Base-by-base conservation (phyloP, 2,797 vertebrate species). In the Avahi laniger region DNA sequence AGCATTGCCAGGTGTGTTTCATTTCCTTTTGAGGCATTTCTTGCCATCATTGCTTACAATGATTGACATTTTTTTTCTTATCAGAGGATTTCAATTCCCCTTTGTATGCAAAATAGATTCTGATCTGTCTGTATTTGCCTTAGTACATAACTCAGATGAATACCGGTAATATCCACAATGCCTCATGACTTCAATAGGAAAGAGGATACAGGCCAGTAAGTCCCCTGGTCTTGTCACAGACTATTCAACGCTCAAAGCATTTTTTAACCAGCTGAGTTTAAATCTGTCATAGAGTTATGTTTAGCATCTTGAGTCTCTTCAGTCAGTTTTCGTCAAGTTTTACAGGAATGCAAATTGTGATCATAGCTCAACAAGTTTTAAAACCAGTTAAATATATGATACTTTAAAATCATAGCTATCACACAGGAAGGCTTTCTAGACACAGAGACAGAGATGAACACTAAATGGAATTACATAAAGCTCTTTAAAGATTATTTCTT, bases 401-500 rank as follows among this genome's bases (percentile, higher is more conserved):
- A 54, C 26, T 95, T 57, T 26, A 63, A 86, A 43, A 22, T 33
- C 48, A 48, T 72, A 52, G 5, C 46, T 54, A 9, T 78, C n/a
- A 52, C 43, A 43, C 28, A 76, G 69, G 18, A 89, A 89, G 75
- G 13, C 70, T 91, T 83, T 69, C 59, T 52, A 92, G 79, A 86
- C 9, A 12, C 52, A 26, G 78, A 92, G 63, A 86, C 65, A 84
- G 80, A 96, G 86, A 4, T 17, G 26, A 94, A 69, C n/a, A 41
- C 63, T 28, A 89, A 48, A 48, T 11, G 1, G 33, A 90, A 82
- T 30, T 43, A 43, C 67, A 12, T 35, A 86, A 85, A 91, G 4
- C 17, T 91, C 70, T 82, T 84, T 76, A 69, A 75, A 84, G 38
- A 92, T 80, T 41, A 38, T 50, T 89, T 97, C 75, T 92, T 91